Evolutionary conservation across 1,140 invertebrate genomes (phyloP), one percentile per base, ranked within the genome.

Genomic region (Amphibalanus amphitrite): DNA sequence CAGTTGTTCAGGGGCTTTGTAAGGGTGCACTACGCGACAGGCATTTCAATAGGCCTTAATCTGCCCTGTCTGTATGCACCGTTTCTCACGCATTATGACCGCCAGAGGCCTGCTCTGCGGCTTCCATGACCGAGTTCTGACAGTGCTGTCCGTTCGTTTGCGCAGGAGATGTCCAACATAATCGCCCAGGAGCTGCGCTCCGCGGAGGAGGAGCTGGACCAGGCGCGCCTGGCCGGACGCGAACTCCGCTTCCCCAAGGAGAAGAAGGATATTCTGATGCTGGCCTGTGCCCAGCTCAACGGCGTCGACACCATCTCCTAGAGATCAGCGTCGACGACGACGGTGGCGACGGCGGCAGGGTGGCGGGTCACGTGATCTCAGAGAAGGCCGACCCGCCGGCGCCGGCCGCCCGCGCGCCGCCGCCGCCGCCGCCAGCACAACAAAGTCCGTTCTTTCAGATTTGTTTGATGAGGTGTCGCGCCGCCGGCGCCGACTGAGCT

Each of bases 241-340:
- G 94, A 97, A 78, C 83, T 97, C 4, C 85, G 93, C 76, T 95
- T 95, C 81, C 92, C 92, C 33, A 96, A 96, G 81, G 93, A 97
- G 81, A 97, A 96, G 79, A 90, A 93, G 77, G 93, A 96, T 78
- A 96, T 97, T 79, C 82, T 96, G 23, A 88, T 93, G 82, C 83
- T 94, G 75, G 93, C 92, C 20, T 88, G 89, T 75, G 88, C 88
- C 73, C 90, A 92, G 78, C 84, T 91, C 6, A 59, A 59, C 47
- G 47, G 47, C 47, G 47, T 59, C 6, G 47, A 59, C 47, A 59
- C 47, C 47, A 59, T 59, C 47, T 59, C 47, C 13, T 59, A 59
- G 47, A 59, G 47, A 3, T 15, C 4, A 15, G 33, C 4, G 33
- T 4, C 4, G 33, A 38, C 33, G 15, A 15, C 47, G 47, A 20